A percentile compares a stretch with the other conserved stretches of the same genome.
phyloP scores from a whole-genome alignment of 1,140 invertebrate species.

The Odontomachus brunneus region DNA sequence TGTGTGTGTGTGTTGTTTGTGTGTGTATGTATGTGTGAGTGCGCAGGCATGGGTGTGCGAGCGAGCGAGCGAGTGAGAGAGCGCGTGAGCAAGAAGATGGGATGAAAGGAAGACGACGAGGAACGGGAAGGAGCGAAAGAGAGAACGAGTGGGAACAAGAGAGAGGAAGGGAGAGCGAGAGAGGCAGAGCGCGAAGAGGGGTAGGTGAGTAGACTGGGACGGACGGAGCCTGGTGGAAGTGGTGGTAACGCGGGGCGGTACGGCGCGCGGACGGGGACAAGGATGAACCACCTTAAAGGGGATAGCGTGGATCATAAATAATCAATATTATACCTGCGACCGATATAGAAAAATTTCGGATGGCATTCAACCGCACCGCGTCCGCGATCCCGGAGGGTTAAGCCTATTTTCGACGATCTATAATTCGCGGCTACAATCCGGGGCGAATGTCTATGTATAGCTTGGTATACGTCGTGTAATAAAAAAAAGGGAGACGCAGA shows the following conservation, averaged over 20 bases:
- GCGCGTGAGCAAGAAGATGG: conserved; percentile 31
- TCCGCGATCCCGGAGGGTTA: neutral
- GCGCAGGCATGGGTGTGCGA: conserved; percentile 4
- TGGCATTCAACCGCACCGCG: conserved; percentile 1
- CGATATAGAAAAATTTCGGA: conserved; percentile 71
- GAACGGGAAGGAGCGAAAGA: conserved; percentile 35
- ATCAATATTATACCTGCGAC: conserved; percentile 82
- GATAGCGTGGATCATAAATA: conserved; percentile 82
- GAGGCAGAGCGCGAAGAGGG: conserved; percentile 38
- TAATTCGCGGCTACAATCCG: conserved; percentile 3
- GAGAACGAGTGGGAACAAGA: conserved; percentile 49
- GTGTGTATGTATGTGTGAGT: neutral
- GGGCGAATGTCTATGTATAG: neutral
- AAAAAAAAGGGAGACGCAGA: neutral
- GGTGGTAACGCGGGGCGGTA: conserved; percentile 73
- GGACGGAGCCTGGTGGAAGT: conserved; percentile 67
- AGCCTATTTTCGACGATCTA: conserved; percentile 3
- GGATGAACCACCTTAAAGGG: conserved; percentile 85
- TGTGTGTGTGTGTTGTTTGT: conserved; percentile 21
- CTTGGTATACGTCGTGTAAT: neutral
- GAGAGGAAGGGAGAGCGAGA: conserved; percentile 49
- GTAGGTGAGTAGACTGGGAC: conserved; percentile 54
- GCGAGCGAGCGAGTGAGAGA: conserved; percentile 27
- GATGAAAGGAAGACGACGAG: conserved; percentile 9
- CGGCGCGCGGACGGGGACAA: conserved; percentile 78